Conservation (phyloP, 2,888 invertebrate species). For the Ectemnius cavifrons region DNA sequence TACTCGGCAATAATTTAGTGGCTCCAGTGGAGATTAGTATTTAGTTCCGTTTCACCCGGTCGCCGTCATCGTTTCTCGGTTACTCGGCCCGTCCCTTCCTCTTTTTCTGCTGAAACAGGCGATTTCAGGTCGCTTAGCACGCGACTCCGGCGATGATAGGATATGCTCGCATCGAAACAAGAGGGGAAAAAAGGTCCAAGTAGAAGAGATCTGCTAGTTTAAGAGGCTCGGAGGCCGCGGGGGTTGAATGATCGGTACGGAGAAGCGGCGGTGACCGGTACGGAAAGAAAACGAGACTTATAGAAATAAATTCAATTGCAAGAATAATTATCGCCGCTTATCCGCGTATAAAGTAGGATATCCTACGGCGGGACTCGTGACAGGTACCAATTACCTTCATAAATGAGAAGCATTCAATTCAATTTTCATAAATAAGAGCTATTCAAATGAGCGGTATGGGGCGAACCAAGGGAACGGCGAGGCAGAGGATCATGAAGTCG, state of each 20-base stretch:
- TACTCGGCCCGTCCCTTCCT: conserved; percentile 6
- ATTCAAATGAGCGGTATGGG: conserved; percentile 68
- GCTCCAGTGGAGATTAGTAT: conserved; percentile 47
- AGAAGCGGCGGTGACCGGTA: conserved; percentile 41
- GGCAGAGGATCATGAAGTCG: conserved; percentile 28
- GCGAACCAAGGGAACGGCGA: conserved; percentile 39
- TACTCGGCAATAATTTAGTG: conserved; percentile 52
- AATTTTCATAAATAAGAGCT: conserved; percentile 75
- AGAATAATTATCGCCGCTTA: conserved; percentile 73
- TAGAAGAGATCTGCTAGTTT: too few species aligned
- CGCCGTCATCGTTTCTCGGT: conserved; percentile 18
- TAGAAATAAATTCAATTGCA: conserved; percentile 70
- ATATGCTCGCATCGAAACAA: too few species aligned
- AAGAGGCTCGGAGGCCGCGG: conserved; percentile 3
- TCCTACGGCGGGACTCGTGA: conserved; percentile 67
- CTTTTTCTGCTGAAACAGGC: too few species aligned
- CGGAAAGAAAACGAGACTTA: conserved; percentile 57
- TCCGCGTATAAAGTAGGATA: conserved; percentile 70
- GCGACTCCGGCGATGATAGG: too few species aligned
- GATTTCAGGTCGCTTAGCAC: too few species aligned
- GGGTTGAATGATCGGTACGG: conserved; percentile 55
- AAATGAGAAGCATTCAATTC: conserved; percentile 75
- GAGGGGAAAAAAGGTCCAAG: too few species aligned
- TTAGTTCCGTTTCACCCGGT: conserved; percentile 44
- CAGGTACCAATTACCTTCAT: conserved; percentile 74